These are phyloP conservation scores for Pristis pectinata DNA, from an alignment of 2,797 vertebrate species.

Conservation along the genomic window DNA sequence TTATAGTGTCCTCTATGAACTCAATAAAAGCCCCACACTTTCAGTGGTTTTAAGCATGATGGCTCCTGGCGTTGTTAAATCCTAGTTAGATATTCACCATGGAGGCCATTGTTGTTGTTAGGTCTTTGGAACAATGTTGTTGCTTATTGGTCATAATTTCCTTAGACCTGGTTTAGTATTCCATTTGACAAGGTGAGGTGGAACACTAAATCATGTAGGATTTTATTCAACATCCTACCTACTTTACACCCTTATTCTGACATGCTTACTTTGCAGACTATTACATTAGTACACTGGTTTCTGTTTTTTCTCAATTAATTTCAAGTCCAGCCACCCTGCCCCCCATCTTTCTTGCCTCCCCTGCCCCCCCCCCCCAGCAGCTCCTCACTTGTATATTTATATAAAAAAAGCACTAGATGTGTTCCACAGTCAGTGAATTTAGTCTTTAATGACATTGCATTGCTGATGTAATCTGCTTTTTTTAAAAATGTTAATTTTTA, in stretches of 20 bases:
- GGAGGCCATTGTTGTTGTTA: too few species aligned
- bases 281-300: background rate
- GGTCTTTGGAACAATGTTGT: background rate
- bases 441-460: conserved; percentile 34
- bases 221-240: background rate
- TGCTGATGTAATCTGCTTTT: conserved; percentile 54
- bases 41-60: too few species aligned
- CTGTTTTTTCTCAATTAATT: background rate
- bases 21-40: too few species aligned
- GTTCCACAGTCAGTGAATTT: background rate
- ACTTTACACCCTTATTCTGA: background rate
- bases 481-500: conserved; percentile 55
- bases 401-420: background rate
- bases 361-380: too few species aligned
- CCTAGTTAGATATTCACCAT: too few species aligned
- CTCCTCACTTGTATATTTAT: too few species aligned
- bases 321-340: too few species aligned
- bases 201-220: background rate
- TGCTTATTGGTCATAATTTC: background rate
- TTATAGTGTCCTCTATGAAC: too few species aligned
- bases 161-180: background rate
- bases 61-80: too few species aligned
- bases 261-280: background rate
- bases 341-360: too few species aligned
- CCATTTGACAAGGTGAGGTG: background rate